Conservation (phyloP, 2,797 vertebrate species). For the Prunella strophiata region DNA sequence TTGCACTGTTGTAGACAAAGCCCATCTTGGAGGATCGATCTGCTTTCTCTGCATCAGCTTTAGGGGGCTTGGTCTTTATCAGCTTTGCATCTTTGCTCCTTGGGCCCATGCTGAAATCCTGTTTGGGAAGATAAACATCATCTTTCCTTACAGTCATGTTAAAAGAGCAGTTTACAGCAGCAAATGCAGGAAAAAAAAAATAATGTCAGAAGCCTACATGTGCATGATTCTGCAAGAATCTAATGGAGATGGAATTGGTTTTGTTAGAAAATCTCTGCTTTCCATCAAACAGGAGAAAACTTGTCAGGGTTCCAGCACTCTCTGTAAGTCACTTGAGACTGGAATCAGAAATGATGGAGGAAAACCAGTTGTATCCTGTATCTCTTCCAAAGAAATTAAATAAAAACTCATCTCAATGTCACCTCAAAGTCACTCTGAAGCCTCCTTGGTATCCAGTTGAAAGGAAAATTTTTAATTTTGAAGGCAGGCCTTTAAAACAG, state of each 20-base stretch:
- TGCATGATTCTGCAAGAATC: background rate
- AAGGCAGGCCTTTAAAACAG: background rate
- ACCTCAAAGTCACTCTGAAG: background rate
- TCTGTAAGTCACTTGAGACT: background rate
- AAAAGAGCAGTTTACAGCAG: background rate
- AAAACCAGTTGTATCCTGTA: background rate
- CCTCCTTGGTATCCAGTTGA: background rate
- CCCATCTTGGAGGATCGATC: conserved; percentile 38
- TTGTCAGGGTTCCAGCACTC: background rate
- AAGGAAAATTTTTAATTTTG: background rate
- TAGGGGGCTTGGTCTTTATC: conserved; percentile 63
- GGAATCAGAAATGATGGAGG: background rate
- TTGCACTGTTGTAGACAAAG: conserved; percentile 31
- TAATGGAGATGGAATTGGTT: background rate
- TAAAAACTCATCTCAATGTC: background rate
- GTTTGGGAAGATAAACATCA: conserved; percentile 26
- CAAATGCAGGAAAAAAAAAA: accelerated
- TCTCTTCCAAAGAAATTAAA: background rate
- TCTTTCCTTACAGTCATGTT: background rate
- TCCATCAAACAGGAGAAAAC: background rate
- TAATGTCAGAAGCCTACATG: background rate
- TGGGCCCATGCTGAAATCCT: conserved; percentile 71
- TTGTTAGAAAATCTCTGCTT: background rate
- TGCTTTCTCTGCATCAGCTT: conserved; percentile 62
- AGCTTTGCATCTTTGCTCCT: conserved; percentile 72